Evolutionary conservation across 2,888 invertebrate genomes (phyloP), one percentile per base, ranked within the genome.

Genomic region (Ophraella communa): DNA sequence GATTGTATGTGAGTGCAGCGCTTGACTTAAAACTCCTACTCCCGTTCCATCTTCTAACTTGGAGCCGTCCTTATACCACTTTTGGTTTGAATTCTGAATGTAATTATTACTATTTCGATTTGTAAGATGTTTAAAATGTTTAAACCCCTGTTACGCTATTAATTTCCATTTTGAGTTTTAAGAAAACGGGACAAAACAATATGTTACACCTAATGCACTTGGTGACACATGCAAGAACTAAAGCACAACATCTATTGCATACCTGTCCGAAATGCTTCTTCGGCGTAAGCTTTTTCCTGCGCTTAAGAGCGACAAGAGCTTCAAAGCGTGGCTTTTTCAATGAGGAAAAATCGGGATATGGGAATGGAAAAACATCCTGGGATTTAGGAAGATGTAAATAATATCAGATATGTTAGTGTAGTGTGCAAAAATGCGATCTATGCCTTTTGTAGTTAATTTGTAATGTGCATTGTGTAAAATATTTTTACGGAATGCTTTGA

Each of bases 391-490:
- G 60, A n/a, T 11, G 30, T 55, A 44, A 60, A 63, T 35, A 44
- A 61, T 59, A 54, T 67, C 23, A 67, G 75, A 78, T 78, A 76
- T 66, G 67, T 71, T 63, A 64, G 24, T 69, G 64, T 68, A 67
- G 67, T 74, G 73, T 75, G 75, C 74, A 69, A 67, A 68, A 54
- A 57, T 68, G 69, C 64, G 33, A 56, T 64, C 60, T 68, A 69
- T 73, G 71, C 70, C n/a, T n/a, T 62, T 39, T 71, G 71, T 71
- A 70, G 65, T 73, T 70, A 70, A 73, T 73, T n/a, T 68, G 73
- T 73, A 62, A 64, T 76, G 79, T 80, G 79, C 79, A 79, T 78
- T 75, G 78, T 79, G 77, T 80, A 73, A 76, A 75, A 77, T 79
- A 76, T 45, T n/a, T n/a, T 17, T 23, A 39, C 4, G n/a, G n/a